Evolutionary conservation across 2,113 vertebrate genomes (phyloP).

Genomic region (Corvus hawaiiensis): DNA sequence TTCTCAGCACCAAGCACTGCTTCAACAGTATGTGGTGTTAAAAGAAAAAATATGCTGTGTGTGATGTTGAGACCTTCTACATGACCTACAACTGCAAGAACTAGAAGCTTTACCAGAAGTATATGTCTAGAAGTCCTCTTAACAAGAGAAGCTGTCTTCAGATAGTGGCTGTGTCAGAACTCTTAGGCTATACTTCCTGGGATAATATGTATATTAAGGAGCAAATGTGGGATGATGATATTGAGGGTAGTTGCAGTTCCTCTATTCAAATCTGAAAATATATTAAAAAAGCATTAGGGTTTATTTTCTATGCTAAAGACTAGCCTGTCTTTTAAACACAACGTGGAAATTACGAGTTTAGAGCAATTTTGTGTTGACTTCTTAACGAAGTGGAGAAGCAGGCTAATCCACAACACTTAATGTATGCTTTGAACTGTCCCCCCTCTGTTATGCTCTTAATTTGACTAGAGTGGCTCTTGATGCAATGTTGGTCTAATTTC

Average conservation of each 20-base stretch:
- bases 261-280: background rate
- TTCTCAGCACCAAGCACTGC: background rate
- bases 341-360: background rate
- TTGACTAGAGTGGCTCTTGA: background rate
- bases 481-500: background rate
- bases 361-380: background rate
- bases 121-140: constrained; percentile 1
- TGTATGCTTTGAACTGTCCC: background rate
- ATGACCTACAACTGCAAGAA: constrained; percentile 6
- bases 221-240: background rate
- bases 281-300: background rate
- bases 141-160: background rate
- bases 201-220: background rate
- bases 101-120: constrained; percentile 16
- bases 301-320: background rate
- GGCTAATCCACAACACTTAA: background rate
- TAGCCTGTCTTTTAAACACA: background rate
- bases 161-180: background rate
- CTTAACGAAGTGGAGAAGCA: background rate
- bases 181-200: background rate
- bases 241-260: background rate
- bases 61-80: constrained; percentile 2
- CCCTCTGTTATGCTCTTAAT: background rate
- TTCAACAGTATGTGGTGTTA: background rate
- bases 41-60: background rate